Evolutionary conservation across 2,888 invertebrate species (phyloP).

Genomic region (Caenorhabditis macrosperma): DNA sequence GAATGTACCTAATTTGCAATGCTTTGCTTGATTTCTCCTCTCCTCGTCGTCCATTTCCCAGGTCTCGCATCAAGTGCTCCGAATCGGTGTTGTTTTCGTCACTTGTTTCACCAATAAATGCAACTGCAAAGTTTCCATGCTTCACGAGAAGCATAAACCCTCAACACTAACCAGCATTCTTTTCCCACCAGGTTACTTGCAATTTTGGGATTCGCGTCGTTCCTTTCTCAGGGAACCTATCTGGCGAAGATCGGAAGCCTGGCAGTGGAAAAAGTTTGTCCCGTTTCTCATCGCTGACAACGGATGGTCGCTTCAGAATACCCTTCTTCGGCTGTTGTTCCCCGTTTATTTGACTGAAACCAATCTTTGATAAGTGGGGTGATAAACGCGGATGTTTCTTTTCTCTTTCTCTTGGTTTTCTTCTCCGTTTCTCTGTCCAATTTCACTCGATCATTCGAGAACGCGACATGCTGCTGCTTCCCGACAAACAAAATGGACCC

Average conservation of each 20-base stretch:
- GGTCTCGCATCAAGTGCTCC: constrained; percentile 69
- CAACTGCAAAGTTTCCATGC: constrained; percentile 67
- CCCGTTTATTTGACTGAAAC: constrained; percentile 54
- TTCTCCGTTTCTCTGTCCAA: not conserved
- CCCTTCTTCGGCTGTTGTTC: constrained; percentile 70
- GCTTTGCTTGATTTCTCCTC: constrained; percentile 20
- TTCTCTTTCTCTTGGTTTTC: constrained; percentile 1
- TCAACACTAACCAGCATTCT: constrained; percentile 72
- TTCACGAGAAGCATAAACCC: not conserved
- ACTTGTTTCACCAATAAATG: constrained; percentile 79
- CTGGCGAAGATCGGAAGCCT: constrained; percentile 68
- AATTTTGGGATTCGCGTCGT: constrained; percentile 71
- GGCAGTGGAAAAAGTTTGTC: constrained; percentile 64
- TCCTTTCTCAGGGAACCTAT: constrained; percentile 69
- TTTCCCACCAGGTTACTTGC: constrained; percentile 79
- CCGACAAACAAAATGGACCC: constrained; percentile 27
- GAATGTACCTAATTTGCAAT: constrained; percentile 41
- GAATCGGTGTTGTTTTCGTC: constrained; percentile 77
- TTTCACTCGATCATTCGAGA: constrained; percentile 5
- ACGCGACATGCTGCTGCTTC: constrained; percentile 3
- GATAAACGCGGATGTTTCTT: not conserved
- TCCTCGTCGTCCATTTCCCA: constrained; percentile 53
- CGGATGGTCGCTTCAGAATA: constrained; percentile 71
- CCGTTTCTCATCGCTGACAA: constrained; percentile 52
- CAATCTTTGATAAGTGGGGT: not conserved